Base-by-base conservation (phyloP, 2,797 vertebrate species). In the Hybognathus amarus region DNA sequence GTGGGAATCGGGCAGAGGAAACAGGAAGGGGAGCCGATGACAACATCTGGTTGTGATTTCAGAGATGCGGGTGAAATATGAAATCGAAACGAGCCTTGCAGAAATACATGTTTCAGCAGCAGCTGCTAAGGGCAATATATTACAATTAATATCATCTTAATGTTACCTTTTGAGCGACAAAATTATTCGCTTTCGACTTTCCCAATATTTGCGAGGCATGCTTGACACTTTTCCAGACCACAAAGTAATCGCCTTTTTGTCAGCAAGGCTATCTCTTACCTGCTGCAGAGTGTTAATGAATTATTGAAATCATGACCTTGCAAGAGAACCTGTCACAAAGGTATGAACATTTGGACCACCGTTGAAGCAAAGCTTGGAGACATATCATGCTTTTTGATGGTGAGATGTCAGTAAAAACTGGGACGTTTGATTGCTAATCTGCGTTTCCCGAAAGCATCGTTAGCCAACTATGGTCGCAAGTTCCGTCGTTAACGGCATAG, bases 41-140 rank as follows among this genome's bases (percentile, higher is more conserved):
- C 92, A 92, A 93, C 94, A 95, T 95, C 94, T 95, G 94, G 93
- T 92, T 90, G 90, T 92, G 91, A 93, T 94, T 93, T 89, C 50
- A 69, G 90, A 77, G 88, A 90, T 87, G 90, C 87, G 83, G 88
- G 91, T 89, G 91, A 93, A 94, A 93, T 90, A 91, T 93, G 91
- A 93, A 93, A 92, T 92, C 69, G 80, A 91, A 91, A 88, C 83
- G 79, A 89, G 89, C 75, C 85, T 87, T 71, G 54, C 75, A 78
- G 86, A 91, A 90, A 87, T 80, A 50, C 83, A 52, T 82, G 87
- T 89, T 88, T 89, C 82, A 87, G 85, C 82, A 75, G 85, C 85
- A 66, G 59, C 84, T 61, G 82, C 85, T 82, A 70, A 84, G 83
- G 63, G 78, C 83, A 86, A 88, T 86, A 81, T 86, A 90, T 88